These are phyloP conservation scores for Porites lutea DNA, from an alignment of 64 coral and sea anemone species.

Conservation along the genomic window DNA sequence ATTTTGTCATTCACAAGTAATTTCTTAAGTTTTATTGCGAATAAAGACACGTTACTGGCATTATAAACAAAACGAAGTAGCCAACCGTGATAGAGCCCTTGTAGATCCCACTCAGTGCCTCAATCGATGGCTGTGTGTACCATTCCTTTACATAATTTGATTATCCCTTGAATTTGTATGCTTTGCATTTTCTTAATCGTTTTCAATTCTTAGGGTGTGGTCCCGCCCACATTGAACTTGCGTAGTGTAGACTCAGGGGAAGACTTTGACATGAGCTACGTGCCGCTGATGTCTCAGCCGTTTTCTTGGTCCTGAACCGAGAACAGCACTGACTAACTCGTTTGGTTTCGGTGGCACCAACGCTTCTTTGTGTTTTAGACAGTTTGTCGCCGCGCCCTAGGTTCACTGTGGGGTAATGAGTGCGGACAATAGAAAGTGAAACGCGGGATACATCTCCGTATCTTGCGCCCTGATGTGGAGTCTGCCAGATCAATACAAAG, in stretches of 20 bases:
- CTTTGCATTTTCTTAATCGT: background rate
- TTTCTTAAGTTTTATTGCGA: too few relatives aligned
- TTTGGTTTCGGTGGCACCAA: slow-evolving; percentile 99
- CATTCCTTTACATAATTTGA: too few relatives aligned
- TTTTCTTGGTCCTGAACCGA: slow-evolving; percentile 36
- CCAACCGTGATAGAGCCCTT: too few relatives aligned
- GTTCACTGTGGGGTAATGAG: background rate
- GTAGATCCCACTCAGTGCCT: too few relatives aligned
- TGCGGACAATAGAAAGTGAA: background rate
- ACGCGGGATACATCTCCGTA: background rate
- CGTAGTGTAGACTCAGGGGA: slow-evolving; percentile 70
- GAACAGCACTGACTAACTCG: slow-evolving; percentile 85
- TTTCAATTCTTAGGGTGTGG: slow-evolving; percentile 64
- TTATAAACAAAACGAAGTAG: too few relatives aligned
- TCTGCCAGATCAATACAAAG: background rate
- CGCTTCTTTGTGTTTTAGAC: slow-evolving; percentile 87
- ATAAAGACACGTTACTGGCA: too few relatives aligned
- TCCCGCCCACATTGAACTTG: slow-evolving; percentile 91
- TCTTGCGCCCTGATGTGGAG: too few relatives aligned
- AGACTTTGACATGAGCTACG: slow-evolving; percentile 92
- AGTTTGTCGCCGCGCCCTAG: background rate
- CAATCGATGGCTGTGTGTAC: too few relatives aligned
- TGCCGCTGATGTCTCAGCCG: slow-evolving; percentile 66
- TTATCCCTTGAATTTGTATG: too few relatives aligned
- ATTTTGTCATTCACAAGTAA: too few relatives aligned